Percentiles rank a stretch among this genome's conserved stretches.
phyloP scores from a whole-genome alignment of 2,113 vertebrate genomes.

The Syngnathus typhle region DNA sequence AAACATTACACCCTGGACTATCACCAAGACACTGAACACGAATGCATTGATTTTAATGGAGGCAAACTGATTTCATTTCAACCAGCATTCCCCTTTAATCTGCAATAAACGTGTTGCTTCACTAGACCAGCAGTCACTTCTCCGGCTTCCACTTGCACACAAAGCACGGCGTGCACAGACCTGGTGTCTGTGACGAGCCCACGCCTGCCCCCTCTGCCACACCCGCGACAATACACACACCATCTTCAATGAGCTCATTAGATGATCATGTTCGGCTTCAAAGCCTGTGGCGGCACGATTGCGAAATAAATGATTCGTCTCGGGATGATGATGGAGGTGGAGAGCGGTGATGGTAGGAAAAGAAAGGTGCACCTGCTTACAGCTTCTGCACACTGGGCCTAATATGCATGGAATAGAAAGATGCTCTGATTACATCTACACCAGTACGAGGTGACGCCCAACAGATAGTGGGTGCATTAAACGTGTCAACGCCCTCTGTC shows the following conservation, averaged over 20 bases:
- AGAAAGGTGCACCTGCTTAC: constrained; percentile 50
- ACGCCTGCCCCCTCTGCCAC: constrained; percentile 66
- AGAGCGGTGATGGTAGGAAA: background rate
- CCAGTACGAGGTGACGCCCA: constrained; percentile 34
- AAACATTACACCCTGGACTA: background rate
- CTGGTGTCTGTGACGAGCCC: constrained; percentile 11
- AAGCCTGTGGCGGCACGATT: constrained; percentile 34
- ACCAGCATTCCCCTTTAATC: too few relatives aligned
- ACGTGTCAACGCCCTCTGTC: constrained; percentile 52
- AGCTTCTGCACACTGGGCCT: constrained; percentile 42
- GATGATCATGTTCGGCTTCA: constrained; percentile 37
- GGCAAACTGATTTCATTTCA: background rate
- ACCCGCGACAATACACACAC: constrained; percentile 61
- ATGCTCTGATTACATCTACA: constrained; percentile 24
- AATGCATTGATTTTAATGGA: background rate
- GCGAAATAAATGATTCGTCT: constrained; percentile 1
- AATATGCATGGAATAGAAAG: constrained; percentile 33
- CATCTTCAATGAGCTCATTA: constrained; percentile 50
- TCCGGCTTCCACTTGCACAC: constrained; percentile 15
- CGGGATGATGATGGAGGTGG: background rate
- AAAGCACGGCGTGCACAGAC: constrained; percentile 5
- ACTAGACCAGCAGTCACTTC: background rate
- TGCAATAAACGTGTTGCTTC: constrained; percentile 1
- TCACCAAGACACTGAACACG: background rate
- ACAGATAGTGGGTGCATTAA: constrained; percentile 39